These are phyloP conservation scores for Drosophila kanekoi DNA, from an alignment of 2,888 invertebrate genomes.

Conservation along the genomic window DNA sequence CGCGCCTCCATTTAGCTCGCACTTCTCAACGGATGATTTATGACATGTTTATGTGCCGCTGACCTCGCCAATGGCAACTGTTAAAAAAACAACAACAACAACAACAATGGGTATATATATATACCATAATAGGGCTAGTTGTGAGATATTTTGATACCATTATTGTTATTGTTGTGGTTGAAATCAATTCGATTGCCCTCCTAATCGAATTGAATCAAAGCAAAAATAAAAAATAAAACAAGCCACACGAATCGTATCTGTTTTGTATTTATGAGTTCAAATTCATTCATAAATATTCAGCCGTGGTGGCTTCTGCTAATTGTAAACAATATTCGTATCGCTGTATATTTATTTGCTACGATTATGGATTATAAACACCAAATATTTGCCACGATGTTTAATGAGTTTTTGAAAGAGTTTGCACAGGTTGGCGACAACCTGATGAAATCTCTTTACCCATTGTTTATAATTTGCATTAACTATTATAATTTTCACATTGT, in stretches of 20 bases:
- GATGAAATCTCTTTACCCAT: conserved; percentile 20
- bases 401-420: conserved; percentile 60
- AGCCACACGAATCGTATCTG: conserved; percentile 39
- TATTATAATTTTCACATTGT: background rate
- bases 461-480: background rate
- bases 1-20: conserved; percentile 58
- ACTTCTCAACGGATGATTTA: conserved; percentile 67
- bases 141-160: conserved; percentile 4
- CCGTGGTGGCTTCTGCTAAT: conserved; percentile 21
- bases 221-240: background rate
- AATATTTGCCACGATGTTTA: conserved; percentile 43
- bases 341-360: conserved; percentile 50
- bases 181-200: conserved; percentile 34
- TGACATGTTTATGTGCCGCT: conserved; percentile 77
- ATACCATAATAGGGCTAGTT: conserved; percentile 26
- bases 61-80: conserved; percentile 67
- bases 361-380: conserved; percentile 56
- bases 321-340: conserved; percentile 44
- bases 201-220: conserved; percentile 38
- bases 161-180: conserved; percentile 13
- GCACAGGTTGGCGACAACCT: conserved; percentile 56
- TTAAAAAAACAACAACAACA: conserved; percentile 24
- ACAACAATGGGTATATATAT: conserved; percentile 8
- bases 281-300: conserved; percentile 60
- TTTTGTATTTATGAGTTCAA: conserved; percentile 53